Evolutionary conservation across 2,113 vertebrate genomes (phyloP).

Genomic region (Murina feae): DNA sequence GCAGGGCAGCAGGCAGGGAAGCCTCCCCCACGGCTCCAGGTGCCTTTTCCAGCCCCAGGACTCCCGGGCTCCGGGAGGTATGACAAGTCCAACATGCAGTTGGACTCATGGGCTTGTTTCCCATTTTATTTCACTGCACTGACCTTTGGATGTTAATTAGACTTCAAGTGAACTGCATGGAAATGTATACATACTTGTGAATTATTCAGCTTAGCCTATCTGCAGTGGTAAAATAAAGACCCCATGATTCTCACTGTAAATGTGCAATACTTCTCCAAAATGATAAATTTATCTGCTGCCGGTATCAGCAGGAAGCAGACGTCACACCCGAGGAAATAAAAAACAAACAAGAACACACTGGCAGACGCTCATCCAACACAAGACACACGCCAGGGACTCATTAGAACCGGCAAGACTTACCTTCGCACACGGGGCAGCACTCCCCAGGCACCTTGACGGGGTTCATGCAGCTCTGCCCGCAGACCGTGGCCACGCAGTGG

Average conservation of each 20-base stretch:
- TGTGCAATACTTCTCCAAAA: background rate
- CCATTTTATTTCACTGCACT: conserved; percentile 2
- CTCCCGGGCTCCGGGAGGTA: background rate
- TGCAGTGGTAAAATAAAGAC: background rate
- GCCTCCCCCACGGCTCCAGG: background rate
- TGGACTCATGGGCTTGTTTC: background rate
- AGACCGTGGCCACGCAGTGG: conserved; percentile 89
- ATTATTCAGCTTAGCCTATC: background rate
- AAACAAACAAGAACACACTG: background rate
- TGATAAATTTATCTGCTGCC: conserved; percentile 9
- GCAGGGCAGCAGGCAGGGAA: background rate
- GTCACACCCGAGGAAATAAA: conserved; percentile 14
- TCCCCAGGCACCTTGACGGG: conserved; percentile 92
- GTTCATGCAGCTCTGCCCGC: conserved; percentile 89
- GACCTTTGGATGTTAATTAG: conserved; percentile 11
- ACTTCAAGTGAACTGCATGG: background rate
- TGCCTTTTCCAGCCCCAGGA: background rate
- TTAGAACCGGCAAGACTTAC: conserved; percentile 64
- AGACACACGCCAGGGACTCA: background rate
- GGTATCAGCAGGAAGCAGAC: conserved; percentile 20
- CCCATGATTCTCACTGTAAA: background rate
- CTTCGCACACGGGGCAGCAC: conserved; percentile 92
- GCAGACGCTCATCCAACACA: background rate
- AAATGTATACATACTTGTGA: background rate
- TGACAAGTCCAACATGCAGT: background rate